Conservation (phyloP, 2,797 vertebrate genomes). For the Cynopterus sphinx region DNA sequence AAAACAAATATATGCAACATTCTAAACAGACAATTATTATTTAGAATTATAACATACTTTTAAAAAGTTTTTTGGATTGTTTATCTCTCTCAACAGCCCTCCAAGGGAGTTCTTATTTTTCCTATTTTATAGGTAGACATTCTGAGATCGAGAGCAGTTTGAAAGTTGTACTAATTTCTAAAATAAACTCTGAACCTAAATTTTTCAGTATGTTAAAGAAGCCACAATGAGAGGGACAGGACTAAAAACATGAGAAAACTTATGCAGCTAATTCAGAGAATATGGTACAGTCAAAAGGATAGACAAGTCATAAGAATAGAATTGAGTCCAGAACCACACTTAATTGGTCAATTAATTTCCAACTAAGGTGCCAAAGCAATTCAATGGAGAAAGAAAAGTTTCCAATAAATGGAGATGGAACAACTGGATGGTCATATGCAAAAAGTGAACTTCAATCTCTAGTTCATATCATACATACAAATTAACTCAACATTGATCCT, state of each 20-base stretch:
- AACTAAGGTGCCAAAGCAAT: neutral
- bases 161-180: neutral
- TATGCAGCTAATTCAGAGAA: neutral
- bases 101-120: constrained; percentile 15
- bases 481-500: neutral
- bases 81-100: neutral
- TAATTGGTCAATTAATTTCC: constrained; percentile 16
- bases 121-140: neutral
- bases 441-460: neutral
- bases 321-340: neutral
- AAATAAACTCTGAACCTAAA: constrained; percentile 25
- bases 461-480: neutral
- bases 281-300: neutral
- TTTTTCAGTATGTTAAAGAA: neutral
- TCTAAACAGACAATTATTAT: neutral
- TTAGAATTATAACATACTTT: neutral
- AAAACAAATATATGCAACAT: neutral
- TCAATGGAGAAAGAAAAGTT: neutral
- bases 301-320: neutral
- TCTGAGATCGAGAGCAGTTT: neutral
- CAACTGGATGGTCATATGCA: neutral
- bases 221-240: neutral
- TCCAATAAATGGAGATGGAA: neutral
- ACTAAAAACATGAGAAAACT: neutral
- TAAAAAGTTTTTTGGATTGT: neutral